These are phyloP conservation scores for Tigriopus californicus DNA, from an alignment of 2,888 invertebrate genomes.

Conservation along the genomic window DNA sequence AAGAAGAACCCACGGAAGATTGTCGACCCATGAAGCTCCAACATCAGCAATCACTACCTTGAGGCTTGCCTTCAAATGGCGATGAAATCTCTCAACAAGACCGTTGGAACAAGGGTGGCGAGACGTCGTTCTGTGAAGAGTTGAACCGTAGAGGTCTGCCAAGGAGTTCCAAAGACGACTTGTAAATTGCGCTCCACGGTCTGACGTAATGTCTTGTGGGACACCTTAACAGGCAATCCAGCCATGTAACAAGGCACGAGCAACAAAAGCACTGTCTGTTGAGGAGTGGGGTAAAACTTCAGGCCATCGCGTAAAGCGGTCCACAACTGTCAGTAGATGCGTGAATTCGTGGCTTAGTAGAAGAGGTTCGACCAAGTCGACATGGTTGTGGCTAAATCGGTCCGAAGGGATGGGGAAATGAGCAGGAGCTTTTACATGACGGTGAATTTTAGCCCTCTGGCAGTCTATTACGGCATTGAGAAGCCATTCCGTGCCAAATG, in stretches of 20 bases:
- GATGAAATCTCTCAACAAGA: neutral
- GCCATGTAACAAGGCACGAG: neutral
- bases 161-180: neutral
- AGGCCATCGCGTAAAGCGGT: conserved; percentile 5
- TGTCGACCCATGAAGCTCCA: neutral
- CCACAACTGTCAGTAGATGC: neutral
- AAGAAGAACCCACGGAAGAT: neutral
- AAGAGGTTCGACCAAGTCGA: conserved; percentile 7
- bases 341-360: neutral
- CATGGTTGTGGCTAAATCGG: neutral
- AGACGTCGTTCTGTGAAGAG: neutral
- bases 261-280: neutral
- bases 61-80: neutral
- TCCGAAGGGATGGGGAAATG: neutral
- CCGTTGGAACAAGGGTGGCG: neutral
- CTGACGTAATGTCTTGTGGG: neutral
- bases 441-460: neutral
- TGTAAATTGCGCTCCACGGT: neutral
- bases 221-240: neutral
- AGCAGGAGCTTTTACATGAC: neutral
- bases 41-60: neutral
- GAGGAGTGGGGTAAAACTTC: neutral
- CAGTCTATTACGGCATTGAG: neutral
- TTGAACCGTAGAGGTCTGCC: neutral
- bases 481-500: neutral